Base-by-base conservation (phyloP, 2,888 invertebrate species). In the Ectemnius cavifrons region DNA sequence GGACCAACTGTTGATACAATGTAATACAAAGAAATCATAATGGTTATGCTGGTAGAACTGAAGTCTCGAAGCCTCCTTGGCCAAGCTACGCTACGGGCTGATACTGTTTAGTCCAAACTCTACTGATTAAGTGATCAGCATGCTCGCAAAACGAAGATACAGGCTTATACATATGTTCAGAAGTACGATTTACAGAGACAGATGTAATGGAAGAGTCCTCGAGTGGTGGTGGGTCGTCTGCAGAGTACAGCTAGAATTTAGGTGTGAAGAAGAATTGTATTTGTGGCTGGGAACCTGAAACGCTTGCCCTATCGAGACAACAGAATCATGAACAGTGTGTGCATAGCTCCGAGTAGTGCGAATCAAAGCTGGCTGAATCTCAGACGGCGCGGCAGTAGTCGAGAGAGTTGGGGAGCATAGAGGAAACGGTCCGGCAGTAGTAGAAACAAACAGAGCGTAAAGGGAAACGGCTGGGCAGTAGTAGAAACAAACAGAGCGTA, bases 1-100 rank as follows among this genome's bases (percentile, higher is more conserved):
- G 78, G 82, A 89, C 89, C 89, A 85, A 91, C 92, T 92, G 92
- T 89, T 91, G 90, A 92, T 91, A 89, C 79, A 90, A 89, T 88
- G 16, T 14, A 89, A 63, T 80, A 89, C 75, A 85, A 85, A 87
- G 84, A 49, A 87, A 87, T 78, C 82, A 82, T 73, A 84, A 73
- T 66, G 62, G 60, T 70, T 64, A 59, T 61, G 20, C 45, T 63
- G 46, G 58, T 60, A 68, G 65, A 56, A 60, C 73, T 74, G 73
- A 73, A 78, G 65, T 46, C 60, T 67, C 47, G 20, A 80, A 78
- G 78, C 75, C 37, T 57, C 57, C n/a, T 66, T 52, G 73, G 84
- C 85, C 83, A 86, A 60, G 62, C 80, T 84, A 78, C 18, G 49
- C 80, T 83, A 85, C 84, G 56, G 37, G 67, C 67, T 77, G 45